These are phyloP conservation scores for Macrobrachium nipponense DNA, from an alignment of 1,140 invertebrate genomes.

Conservation along the genomic window DNA sequence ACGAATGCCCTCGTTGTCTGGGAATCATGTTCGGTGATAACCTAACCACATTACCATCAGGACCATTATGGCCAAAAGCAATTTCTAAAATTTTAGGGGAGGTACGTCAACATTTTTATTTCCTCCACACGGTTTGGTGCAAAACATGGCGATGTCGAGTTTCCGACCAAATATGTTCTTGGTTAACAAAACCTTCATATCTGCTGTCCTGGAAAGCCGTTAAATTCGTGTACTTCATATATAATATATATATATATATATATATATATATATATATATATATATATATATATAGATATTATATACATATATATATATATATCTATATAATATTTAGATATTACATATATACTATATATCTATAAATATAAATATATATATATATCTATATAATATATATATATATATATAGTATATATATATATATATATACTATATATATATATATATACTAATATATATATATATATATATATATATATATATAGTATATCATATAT, in stretches of 20 bases:
- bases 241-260: not conserved
- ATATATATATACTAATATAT: constrained; percentile 21
- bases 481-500: constrained; percentile 11
- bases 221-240: not conserved
- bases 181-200: too few relatives aligned
- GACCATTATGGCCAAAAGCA: not conserved
- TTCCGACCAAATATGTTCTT: too few relatives aligned
- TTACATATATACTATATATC: constrained; percentile 17
- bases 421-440: constrained; percentile 20
- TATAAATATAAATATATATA: constrained; percentile 18
- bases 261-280: constrained; percentile 28
- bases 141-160: too few relatives aligned
- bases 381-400: constrained; percentile 14
- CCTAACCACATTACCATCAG: too few relatives aligned
- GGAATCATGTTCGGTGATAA: too few relatives aligned
- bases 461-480: constrained; percentile 16
- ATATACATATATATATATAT: constrained; percentile 15
- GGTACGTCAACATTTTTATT: too few relatives aligned
- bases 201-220: not conserved
- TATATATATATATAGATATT: constrained; percentile 16
- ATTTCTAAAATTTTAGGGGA: too few relatives aligned
- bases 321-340: constrained; percentile 12
- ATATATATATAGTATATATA: constrained; percentile 22
- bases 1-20: too few relatives aligned
- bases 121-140: too few relatives aligned